These are phyloP conservation scores for Bufotes viridis DNA, from an alignment of 2,797 vertebrate genomes.

Conservation along the genomic window DNA sequence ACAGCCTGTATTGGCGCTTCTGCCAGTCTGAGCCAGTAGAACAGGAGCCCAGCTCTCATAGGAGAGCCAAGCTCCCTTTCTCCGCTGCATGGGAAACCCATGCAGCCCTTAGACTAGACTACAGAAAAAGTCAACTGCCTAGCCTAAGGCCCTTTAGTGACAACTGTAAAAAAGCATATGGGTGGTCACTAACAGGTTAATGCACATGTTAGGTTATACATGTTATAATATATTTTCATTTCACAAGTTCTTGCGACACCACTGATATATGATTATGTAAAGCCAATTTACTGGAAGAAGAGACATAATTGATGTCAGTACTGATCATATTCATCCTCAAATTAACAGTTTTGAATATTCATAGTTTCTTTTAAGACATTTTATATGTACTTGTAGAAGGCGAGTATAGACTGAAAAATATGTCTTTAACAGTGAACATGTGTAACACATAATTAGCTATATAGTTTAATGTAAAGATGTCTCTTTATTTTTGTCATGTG, in stretches of 20 bases:
- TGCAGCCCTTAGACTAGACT: too few relatives aligned
- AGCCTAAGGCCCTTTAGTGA: too few relatives aligned
- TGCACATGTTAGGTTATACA: background rate
- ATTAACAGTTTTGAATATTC: conserved; percentile 6
- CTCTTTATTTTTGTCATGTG: background rate
- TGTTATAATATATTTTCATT: background rate
- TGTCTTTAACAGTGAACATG: background rate
- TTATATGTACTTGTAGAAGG: background rate
- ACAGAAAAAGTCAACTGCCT: too few relatives aligned
- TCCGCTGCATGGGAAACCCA: too few relatives aligned
- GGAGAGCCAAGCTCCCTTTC: too few relatives aligned
- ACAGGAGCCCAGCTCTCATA: too few relatives aligned
- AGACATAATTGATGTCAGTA: conserved; percentile 7
- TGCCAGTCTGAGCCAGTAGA: too few relatives aligned
- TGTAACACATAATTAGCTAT: background rate
- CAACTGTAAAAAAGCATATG: too few relatives aligned
- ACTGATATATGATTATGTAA: background rate
- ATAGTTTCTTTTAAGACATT: background rate
- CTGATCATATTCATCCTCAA: background rate
- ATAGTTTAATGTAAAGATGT: background rate
- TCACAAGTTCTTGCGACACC: background rate
- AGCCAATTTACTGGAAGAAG: background rate
- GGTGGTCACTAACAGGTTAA: background rate
- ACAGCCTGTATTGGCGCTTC: too few relatives aligned
- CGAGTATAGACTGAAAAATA: background rate